Conservation (phyloP, 2,797 vertebrate species). For the Sebastes matsubarae region DNA sequence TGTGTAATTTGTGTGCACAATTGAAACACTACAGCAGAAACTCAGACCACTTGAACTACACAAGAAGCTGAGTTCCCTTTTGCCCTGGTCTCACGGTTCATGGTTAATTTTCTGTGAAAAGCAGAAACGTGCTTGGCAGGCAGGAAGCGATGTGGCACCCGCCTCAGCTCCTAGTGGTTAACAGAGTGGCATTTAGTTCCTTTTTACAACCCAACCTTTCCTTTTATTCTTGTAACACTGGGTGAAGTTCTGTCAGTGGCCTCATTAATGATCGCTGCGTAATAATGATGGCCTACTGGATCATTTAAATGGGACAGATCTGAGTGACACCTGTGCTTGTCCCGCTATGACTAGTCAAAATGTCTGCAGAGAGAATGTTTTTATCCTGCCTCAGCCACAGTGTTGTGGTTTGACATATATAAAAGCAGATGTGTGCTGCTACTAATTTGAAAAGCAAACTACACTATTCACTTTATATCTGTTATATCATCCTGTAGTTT, state of each 20-base stretch:
- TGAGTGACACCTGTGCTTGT: neutral
- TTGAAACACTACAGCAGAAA: neutral
- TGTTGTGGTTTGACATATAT: neutral
- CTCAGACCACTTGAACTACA: neutral
- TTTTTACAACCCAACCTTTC: neutral
- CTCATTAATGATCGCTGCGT: neutral
- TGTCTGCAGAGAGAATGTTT: neutral
- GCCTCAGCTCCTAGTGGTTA: neutral
- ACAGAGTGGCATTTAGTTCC: neutral
- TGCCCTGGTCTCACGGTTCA: neutral
- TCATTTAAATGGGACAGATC: neutral
- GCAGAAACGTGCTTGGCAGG: constrained; percentile 30
- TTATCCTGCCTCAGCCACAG: neutral
- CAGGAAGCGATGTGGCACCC: constrained; percentile 47
- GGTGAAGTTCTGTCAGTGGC: neutral
- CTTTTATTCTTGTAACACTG: neutral
- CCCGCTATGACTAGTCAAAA: neutral
- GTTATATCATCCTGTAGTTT: too few relatives aligned
- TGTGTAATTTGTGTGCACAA: too few relatives aligned
- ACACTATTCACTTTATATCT: neutral
- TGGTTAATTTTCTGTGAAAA: constrained; percentile 50
- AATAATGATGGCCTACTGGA: neutral
- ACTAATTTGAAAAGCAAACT: neutral
- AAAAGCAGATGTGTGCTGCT: neutral
- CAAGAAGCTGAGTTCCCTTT: neutral